Base-by-base conservation (phyloP, 2,797 vertebrate genomes). In the Gallinago stenura region DNA sequence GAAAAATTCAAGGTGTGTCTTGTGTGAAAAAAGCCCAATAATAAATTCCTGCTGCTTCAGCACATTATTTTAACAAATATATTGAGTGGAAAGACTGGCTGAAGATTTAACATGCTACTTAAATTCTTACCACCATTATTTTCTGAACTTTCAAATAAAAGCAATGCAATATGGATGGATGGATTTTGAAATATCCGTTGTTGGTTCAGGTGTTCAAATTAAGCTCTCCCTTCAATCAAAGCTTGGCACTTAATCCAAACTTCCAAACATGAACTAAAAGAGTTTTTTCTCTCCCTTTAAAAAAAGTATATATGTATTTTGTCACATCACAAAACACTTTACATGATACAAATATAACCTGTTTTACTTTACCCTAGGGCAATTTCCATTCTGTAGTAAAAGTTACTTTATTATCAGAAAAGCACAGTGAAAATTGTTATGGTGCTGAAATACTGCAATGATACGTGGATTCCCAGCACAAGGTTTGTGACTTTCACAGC, bases 201-300 rank as follows among this genome's bases (percentile, higher is more conserved):
- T 91, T 94, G 84, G 83, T 97, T 97, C 96, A 97, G 96, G 95
- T 96, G 95, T 90, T 96, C 94, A 96, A 90, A 94, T 92, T 93
- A 95, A 95, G 57, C 17, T 75, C 69, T 83, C 61, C 12, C 35
- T 89, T 95, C 93, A 95, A 43, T 85, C 87, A 96, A 86, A 95
- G 53, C 61, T 72, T 95, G 95, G 72, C 57, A 62, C 18, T 90
- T 88, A 65, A 87, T 85, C 6, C 68, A 88, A 91, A 72, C 45
- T 77, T 89, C 24, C 33, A 92, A 93, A 81, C 1, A 10, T 31
- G 69, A 94, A 41, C 41, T 69, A 37, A 57, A 91, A 86, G 45
- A 20, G 2, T 39, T 89, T 90, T 88, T 83, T 86, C 46, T 89
- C 58, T 78, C 26, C 13, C 81, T 86, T 91, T 50, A 53, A 56